These are phyloP conservation scores for Itoplectis maculator DNA, from an alignment of 2,888 invertebrate genomes.

Conservation along the genomic window DNA sequence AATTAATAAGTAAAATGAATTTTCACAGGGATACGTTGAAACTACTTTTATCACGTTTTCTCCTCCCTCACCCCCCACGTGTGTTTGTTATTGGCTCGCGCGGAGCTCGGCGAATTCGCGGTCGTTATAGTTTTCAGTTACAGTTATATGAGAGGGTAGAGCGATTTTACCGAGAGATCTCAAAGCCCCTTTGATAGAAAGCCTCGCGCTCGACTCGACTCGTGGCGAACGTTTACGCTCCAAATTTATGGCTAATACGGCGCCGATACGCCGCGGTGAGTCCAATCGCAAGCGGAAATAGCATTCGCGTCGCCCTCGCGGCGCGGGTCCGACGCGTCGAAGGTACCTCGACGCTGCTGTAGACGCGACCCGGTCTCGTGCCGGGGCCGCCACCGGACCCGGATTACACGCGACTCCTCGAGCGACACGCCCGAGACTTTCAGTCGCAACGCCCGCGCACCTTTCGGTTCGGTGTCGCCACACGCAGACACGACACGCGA, in stretches of 20 bases:
- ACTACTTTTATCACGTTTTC: slow-evolving; percentile 17
- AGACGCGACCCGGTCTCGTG: slow-evolving; percentile 26
- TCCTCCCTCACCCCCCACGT: too few species aligned
- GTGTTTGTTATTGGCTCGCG: slow-evolving; percentile 6
- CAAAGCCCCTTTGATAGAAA: slow-evolving; percentile 31
- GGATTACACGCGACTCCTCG: slow-evolving; percentile 43
- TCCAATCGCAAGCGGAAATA: slow-evolving; percentile 71
- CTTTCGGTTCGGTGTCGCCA: slow-evolving; percentile 3
- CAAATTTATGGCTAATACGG: slow-evolving; percentile 72
- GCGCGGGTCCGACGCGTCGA: neutral
- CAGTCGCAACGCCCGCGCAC: slow-evolving; percentile 18
- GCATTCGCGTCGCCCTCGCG: slow-evolving; percentile 51
- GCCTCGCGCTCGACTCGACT: neutral
- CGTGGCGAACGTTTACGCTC: slow-evolving; percentile 45
- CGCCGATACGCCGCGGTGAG: slow-evolving; percentile 70
- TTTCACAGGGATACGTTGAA: too few species aligned
- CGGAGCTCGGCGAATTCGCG: neutral
- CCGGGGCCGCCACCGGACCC: neutral
- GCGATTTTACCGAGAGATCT: slow-evolving; percentile 34
- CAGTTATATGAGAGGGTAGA: too few species aligned
- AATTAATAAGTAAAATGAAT: too few species aligned
- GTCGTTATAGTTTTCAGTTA: slow-evolving; percentile 18
- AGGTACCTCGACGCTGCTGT: slow-evolving; percentile 18
- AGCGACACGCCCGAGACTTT: slow-evolving; percentile 15
- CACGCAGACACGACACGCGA: slow-evolving; percentile 12